A percentile compares a stretch with the other conserved stretches of the same genome.
These are phyloP conservation scores for Nasonia oneida DNA, from an alignment of 2,888 invertebrate species.

Conservation along the genomic window DNA sequence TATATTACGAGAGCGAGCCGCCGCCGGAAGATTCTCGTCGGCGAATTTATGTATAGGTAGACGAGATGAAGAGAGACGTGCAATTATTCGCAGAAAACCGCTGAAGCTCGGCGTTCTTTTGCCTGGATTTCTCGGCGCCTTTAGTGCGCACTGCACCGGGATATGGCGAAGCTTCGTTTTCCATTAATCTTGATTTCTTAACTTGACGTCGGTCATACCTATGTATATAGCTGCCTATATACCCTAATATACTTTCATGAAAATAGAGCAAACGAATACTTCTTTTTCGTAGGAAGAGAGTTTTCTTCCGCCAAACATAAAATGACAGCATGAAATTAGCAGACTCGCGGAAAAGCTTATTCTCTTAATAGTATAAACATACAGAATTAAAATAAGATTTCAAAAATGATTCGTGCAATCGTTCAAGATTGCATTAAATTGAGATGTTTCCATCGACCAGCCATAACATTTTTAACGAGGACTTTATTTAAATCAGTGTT, in stretches of 20 bases:
- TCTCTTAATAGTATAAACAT: no score
- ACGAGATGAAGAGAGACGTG: not conserved
- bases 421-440: not conserved
- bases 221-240: not conserved
- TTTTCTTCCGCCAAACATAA: no score
- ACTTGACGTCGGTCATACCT: not conserved
- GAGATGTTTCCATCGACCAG: not conserved
- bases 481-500: not conserved
- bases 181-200: constrained; percentile 1
- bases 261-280: not conserved
- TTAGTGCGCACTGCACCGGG: not conserved
- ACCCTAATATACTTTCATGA: not conserved
- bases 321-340: no score
- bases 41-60: constrained; percentile 7
- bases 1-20: constrained; percentile 31
- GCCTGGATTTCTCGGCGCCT: not conserved
- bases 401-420: not conserved
- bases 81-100: constrained; percentile 28
- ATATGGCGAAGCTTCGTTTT: not conserved
- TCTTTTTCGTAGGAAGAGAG: no score
- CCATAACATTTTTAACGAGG: not conserved
- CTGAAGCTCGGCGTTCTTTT: not conserved
- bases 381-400: not conserved
- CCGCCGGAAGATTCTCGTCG: constrained; percentile 28
- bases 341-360: no score